Base-by-base conservation (phyloP, 2,797 vertebrate genomes). In the Manis javanica region DNA sequence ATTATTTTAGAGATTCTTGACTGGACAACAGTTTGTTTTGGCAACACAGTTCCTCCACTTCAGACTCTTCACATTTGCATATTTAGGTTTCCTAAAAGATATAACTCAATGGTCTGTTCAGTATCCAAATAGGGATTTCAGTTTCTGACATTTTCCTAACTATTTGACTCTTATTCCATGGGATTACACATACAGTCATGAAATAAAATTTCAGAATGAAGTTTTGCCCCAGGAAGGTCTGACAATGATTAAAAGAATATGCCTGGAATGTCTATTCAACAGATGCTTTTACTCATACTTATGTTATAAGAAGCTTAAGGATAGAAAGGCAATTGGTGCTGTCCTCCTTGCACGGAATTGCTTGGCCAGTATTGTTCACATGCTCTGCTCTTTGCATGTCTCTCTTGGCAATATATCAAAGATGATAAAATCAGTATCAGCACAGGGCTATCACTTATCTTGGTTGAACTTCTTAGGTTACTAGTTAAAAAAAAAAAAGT, bases 171-270 rank as follows among this genome's bases (percentile, higher is more conserved):
- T 66, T 61, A 34, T n/a, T 79, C 34, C 24, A 15, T 89, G 75
- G 83, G 49, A 49, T 66, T 31, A 86, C 95, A 81, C 42, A 69
- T 39, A 1, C 18, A 83, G 46, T 81, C 72, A 92, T 79, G 21
- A 89, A 90, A 92, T 74, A 51, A 83, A 61, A 91, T 46, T 78
- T 94, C 57, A 88, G 84, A 89, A 75, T 66, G 66, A 86, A 90
- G 72, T 57, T 79, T 46, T 55, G 59, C 46, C 55, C 61, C 5
- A 59, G 86, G 74, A 90, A 86, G 68, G 10, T 59, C 92, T 96
- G 97, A 91, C 86, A 98, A 51, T 85, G 89, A 96, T 96, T 90
- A 95, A 79, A 88, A 72, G 90, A 77, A 91, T 92, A 94, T 34
- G 24, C 63, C 64, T 83, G 92, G 83, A 95, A 91, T 53, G 42